Percentiles rank a stretch among this genome's conserved stretches.
phyloP scores from a whole-genome alignment of 2,113 vertebrate genomes.

The Odontophorus gujanensis region DNA sequence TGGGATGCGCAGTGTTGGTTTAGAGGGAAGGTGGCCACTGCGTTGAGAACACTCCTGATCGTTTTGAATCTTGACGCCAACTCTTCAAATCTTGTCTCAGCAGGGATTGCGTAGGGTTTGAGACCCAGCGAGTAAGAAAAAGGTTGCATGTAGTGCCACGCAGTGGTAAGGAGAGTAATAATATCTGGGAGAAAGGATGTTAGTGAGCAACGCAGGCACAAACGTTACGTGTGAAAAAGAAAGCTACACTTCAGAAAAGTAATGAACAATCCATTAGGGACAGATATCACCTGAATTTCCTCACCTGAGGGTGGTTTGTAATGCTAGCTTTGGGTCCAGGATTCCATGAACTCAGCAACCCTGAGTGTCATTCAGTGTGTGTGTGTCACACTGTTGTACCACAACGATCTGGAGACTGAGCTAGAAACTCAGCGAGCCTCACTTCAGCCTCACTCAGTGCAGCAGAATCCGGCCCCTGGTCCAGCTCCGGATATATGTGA shows the following conservation, averaged over 20 bases:
- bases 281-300: not conserved
- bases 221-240: not conserved
- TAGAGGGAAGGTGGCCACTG: not conserved
- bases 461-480: not conserved
- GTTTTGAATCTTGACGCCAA: not conserved
- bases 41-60: not conserved
- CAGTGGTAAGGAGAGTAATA: not conserved
- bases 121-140: not conserved
- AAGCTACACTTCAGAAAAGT: not conserved
- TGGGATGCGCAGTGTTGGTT: not conserved
- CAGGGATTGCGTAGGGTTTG: not conserved
- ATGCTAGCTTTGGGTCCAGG: not conserved
- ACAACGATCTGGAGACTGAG: not conserved
- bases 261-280: not conserved
- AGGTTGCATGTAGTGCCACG: constrained; percentile 44
- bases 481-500: rapidly evolving
- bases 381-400: not conserved
- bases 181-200: not conserved
- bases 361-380: not conserved
- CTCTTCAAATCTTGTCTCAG: not conserved
- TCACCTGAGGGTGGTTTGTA: not conserved
- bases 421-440: too few species aligned
- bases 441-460: not conserved
- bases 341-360: not conserved
- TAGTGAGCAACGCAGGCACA: rapidly evolving